Conservation (phyloP, 2,888 invertebrate genomes). For the Drosophila falleni region DNA sequence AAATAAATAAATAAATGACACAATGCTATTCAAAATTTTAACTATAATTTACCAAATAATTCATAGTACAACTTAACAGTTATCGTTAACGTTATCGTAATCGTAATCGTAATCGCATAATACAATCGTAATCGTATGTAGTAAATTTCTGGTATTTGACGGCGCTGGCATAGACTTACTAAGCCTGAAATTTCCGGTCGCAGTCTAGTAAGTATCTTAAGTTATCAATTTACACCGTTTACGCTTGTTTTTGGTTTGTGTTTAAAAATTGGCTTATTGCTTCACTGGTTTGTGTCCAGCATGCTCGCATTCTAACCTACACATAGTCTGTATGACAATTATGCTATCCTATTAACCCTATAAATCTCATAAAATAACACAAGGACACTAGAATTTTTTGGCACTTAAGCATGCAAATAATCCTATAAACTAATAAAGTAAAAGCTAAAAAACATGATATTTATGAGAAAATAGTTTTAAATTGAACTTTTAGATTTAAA, state of each 20-base stretch:
- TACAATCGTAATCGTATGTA: conserved; percentile 45
- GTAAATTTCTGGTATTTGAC: conserved; percentile 50
- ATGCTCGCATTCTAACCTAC: conserved; percentile 45
- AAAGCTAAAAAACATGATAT: neutral
- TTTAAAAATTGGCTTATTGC: conserved; percentile 48
- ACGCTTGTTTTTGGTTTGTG: conserved; percentile 41
- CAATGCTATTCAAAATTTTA: conserved; percentile 17
- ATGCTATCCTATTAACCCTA: conserved; percentile 21
- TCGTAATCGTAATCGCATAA: conserved; percentile 20
- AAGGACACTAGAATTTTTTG: conserved; percentile 2
- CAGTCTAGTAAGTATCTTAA: conserved; percentile 55
- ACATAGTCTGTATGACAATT: neutral
- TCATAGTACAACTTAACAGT: conserved; percentile 28
- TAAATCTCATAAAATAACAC: neutral
- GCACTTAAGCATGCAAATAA: conserved; percentile 2
- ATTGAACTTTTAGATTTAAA: too few species aligned
- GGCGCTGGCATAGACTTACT: conserved; percentile 48
- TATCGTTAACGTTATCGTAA: conserved; percentile 30
- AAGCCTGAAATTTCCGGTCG: conserved; percentile 37
- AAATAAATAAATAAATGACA: conserved; percentile 12
- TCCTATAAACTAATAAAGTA: neutral
- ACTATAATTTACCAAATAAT: conserved; percentile 25
- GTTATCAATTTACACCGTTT: conserved; percentile 28
- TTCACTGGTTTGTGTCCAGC: conserved; percentile 44
- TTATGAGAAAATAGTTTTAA: neutral